These are phyloP conservation scores for Cherax quadricarinatus DNA, from an alignment of 1,140 invertebrate genomes.

Conservation along the genomic window DNA sequence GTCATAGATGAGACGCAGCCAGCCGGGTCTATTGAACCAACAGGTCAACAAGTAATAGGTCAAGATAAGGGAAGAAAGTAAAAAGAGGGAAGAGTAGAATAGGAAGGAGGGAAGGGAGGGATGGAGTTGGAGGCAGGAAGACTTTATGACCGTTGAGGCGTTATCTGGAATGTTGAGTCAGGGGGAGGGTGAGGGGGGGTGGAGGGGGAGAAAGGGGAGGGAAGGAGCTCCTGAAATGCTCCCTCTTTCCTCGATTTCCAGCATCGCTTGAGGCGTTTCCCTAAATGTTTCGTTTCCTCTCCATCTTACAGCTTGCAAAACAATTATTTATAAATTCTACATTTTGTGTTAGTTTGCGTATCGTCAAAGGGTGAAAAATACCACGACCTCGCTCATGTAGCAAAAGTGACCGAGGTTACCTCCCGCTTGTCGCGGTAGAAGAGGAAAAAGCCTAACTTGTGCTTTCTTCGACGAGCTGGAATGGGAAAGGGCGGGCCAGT, in stretches of 20 bases:
- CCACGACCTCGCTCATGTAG: too few relatives aligned
- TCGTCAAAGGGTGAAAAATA: too few relatives aligned
- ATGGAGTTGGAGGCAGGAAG: constrained; percentile 36
- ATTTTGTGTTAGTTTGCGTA: too few relatives aligned
- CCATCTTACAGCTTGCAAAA: not conserved
- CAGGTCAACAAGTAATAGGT: too few relatives aligned
- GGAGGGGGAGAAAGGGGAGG: not conserved
- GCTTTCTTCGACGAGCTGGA: constrained; percentile 17
- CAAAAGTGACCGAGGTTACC: too few relatives aligned
- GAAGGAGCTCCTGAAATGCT: constrained; percentile 31
- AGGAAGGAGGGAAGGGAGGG: not conserved
- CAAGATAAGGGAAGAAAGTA: not conserved
- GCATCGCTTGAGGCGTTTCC: constrained; percentile 29
- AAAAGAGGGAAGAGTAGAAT: not conserved
- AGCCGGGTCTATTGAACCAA: too few relatives aligned
- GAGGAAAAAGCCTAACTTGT: not conserved
- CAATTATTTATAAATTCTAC: too few relatives aligned
- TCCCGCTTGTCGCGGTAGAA: too few relatives aligned
- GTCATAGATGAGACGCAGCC: too few relatives aligned
- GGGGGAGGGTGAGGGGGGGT: constrained; percentile 12
- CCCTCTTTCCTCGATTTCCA: constrained; percentile 40
- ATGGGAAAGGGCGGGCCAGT: constrained; percentile 2
- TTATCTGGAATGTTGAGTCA: constrained; percentile 62
- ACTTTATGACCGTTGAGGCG: constrained; percentile 56
- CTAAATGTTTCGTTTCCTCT: constrained; percentile 44